Percentiles rank a stretch among this genome's conserved stretches.
These are phyloP conservation scores for Diorhabda elongata DNA, from an alignment of 1,140 invertebrate species.

Conservation along the genomic window DNA sequence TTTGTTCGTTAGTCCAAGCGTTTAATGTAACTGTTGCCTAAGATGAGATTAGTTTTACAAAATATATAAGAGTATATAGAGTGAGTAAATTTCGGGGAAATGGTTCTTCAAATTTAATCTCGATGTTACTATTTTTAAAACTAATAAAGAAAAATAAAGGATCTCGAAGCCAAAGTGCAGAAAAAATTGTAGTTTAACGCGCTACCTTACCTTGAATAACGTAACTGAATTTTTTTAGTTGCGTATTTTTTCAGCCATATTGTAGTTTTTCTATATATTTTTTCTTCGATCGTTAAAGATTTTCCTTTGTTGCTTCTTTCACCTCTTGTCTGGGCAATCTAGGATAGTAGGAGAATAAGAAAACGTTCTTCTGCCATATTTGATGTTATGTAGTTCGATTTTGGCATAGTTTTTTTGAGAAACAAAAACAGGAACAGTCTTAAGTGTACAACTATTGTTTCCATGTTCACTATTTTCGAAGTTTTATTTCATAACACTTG, in stretches of 20 bases:
- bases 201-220: constrained; percentile 39
- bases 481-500: too few species aligned
- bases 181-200: constrained; percentile 31
- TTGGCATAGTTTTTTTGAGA: background rate
- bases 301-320: background rate
- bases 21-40: constrained; percentile 30
- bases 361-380: background rate
- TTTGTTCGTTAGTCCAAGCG: constrained; percentile 30
- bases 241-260: constrained; percentile 25
- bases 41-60: constrained; percentile 24
- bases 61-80: background rate
- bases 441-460: too few species aligned
- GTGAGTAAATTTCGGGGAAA: background rate
- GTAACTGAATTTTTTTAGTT: background rate
- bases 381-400: constrained; percentile 1
- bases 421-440: too few species aligned
- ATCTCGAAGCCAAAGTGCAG: constrained; percentile 18
- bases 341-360: background rate
- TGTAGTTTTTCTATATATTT: background rate
- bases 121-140: background rate
- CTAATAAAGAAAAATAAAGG: constrained; percentile 1
- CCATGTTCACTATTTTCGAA: too few species aligned
- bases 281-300: background rate
- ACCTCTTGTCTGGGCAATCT: background rate
- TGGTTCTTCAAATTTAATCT: background rate